These are phyloP conservation scores for Halocynthia aurantium DNA, from an alignment of 23 tunicate genomes.

Conservation along the genomic window DNA sequence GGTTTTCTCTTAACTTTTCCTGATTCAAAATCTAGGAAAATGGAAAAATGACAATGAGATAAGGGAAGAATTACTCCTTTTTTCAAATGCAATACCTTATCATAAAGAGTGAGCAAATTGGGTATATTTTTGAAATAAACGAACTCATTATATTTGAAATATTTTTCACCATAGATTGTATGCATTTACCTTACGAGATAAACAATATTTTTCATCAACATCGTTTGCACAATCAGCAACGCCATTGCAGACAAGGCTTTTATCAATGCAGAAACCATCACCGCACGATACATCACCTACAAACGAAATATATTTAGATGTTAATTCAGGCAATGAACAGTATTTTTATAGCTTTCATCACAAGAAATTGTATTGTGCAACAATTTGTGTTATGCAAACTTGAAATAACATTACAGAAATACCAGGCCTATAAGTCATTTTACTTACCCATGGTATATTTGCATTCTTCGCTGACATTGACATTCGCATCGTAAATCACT, in stretches of 20 bases:
- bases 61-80: too few species aligned
- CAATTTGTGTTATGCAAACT: slow-evolving; percentile 3
- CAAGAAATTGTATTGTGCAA: slow-evolving; percentile 4
- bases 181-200: slow-evolving; percentile 12
- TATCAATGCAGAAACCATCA: slow-evolving; percentile 33
- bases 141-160: too few species aligned
- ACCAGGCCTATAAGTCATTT: not conserved
- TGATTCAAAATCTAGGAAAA: too few species aligned
- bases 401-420: slow-evolving; percentile 3
- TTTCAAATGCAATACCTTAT: too few species aligned
- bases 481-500: slow-evolving; percentile 4
- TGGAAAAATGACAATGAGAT: too few species aligned
- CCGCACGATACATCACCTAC: slow-evolving; percentile 44
- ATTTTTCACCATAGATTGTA: not conserved
- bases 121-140: too few species aligned
- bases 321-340: too few species aligned
- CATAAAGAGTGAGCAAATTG: too few species aligned
- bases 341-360: too few species aligned
- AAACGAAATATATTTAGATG: not conserved
- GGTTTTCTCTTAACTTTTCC: too few species aligned
- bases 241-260: slow-evolving; percentile 32
- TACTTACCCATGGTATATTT: slow-evolving; percentile 1
- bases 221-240: slow-evolving; percentile 38
- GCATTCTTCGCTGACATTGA: slow-evolving; percentile 2
- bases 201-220: slow-evolving; percentile 48